Conservation (phyloP, 2,888 invertebrate species). For the Drosophila sordidapex region DNA sequence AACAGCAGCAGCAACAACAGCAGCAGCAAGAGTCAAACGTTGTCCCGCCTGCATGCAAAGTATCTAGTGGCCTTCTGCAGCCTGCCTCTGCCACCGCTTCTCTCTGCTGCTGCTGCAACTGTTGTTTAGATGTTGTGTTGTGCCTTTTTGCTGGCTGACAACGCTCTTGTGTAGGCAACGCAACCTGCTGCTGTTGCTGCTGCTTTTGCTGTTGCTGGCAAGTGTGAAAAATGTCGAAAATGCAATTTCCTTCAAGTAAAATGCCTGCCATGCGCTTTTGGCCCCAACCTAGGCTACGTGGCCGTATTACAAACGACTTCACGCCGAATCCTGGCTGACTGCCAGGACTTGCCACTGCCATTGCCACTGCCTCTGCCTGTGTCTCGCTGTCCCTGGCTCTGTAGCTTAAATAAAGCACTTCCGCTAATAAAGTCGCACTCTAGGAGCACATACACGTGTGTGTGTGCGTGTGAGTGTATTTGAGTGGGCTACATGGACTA, state of each 20-base stretch:
- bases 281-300: conserved; percentile 61
- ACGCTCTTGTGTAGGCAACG: conserved; percentile 35
- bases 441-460: conserved; percentile 22
- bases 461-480: conserved; percentile 22
- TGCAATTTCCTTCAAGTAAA: conserved; percentile 81
- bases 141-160: conserved; percentile 64
- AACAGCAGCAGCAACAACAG: conserved; percentile 24
- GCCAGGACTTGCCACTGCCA: conserved; percentile 43
- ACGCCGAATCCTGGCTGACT: conserved; percentile 61
- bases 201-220: conserved; percentile 29
- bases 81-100: background rate
- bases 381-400: conserved; percentile 35
- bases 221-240: conserved; percentile 81
- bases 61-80: conserved; percentile 54
- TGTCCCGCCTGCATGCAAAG: conserved; percentile 71
- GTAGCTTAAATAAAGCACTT: conserved; percentile 81
- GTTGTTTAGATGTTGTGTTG: conserved; percentile 66
- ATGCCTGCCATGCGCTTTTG: conserved; percentile 81
- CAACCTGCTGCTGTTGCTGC: conserved; percentile 56
- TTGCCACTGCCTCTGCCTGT: conserved; percentile 12
- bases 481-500: conserved; percentile 14
- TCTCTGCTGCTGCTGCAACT: conserved; percentile 14
- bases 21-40: conserved; percentile 23
- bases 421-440: conserved; percentile 81
- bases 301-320: conserved; percentile 76